phyloP scores from a whole-genome alignment of 2,797 vertebrate species.

The Diceros bicornis region DNA sequence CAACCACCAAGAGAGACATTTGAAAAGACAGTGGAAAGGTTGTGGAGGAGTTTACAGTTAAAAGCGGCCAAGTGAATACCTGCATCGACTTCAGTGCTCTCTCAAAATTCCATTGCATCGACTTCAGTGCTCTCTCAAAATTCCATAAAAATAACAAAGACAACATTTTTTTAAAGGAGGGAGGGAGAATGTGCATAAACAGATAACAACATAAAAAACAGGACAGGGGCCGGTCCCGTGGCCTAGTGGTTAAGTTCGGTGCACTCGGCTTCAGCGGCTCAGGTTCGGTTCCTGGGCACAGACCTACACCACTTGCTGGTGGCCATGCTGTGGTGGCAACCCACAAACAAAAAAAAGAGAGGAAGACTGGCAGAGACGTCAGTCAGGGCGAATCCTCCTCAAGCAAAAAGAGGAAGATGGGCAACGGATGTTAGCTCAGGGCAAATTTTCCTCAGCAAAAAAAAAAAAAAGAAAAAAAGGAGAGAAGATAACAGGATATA shows the following conservation, averaged over 20 bases:
- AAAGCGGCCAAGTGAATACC: neutral
- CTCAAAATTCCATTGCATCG: neutral
- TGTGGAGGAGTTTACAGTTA: neutral
- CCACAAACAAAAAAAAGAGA: no score
- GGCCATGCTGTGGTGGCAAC: no score
- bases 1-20: neutral
- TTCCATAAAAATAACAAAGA: neutral
- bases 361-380: no score
- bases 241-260: no score
- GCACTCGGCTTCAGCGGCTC: no score
- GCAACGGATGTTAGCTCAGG: no score
- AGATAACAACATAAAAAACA: neutral
- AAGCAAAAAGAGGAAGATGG: no score
- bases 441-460: no score
- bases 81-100: neutral
- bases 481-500: neutral
- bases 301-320: no score
- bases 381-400: no score
- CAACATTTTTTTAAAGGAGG: neutral
- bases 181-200: neutral
- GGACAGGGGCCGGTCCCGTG: neutral
- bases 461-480: neutral
- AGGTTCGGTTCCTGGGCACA: no score
- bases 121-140: neutral
- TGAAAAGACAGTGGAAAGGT: neutral